Evolutionary conservation across 1,140 invertebrate genomes (phyloP), one percentile per base, ranked within the genome.

Genomic region (Nylanderia fulva): DNA sequence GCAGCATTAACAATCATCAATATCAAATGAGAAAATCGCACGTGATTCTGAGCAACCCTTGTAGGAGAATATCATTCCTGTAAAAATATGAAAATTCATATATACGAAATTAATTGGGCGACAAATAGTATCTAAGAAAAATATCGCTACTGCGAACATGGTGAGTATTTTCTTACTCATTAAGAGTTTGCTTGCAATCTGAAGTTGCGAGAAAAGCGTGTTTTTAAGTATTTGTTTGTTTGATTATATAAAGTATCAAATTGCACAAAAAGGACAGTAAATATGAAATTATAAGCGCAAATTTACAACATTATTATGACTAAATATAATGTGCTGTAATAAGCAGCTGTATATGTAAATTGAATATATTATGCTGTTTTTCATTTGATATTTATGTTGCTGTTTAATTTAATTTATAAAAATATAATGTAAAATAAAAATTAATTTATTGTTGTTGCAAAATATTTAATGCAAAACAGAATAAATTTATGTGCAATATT

Each of bases 1-100:
- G 72, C 56, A 76, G 77, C 84, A 85, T 91, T 88, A 90, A 90
- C 85, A 87, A 84, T 88, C 84, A 88, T 90, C 85, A 84, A 68
- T 83, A 9, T 84, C 61, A 54, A 52, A 86, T 64, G 33, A 87
- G 79, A 79, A 86, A 33, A 79, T 61, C 21, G 54, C 63, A 29
- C 60, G 15, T 27, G 13, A 75, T 86, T 77, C 48, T 76, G 54
- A 42, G 64, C 52, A 86, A 82, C n/a, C 33, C 54, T 58, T 39
- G 45, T 64, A 68, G 52, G n/a, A 39, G 13, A 39, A 69, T 64
- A 77, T 88, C 86, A 88, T 84, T 77, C 56, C 76, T n/a, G n/a
- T n/a, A n/a, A n/a, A n/a, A 39, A 76, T 33, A 21, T 64, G 87
- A 88, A 89, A 88, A 89, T 88, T 86, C 71, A 76, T 58, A 48